phyloP scores from a whole-genome alignment of 2,797 vertebrate species.

The Triplophysa bombifrons region DNA sequence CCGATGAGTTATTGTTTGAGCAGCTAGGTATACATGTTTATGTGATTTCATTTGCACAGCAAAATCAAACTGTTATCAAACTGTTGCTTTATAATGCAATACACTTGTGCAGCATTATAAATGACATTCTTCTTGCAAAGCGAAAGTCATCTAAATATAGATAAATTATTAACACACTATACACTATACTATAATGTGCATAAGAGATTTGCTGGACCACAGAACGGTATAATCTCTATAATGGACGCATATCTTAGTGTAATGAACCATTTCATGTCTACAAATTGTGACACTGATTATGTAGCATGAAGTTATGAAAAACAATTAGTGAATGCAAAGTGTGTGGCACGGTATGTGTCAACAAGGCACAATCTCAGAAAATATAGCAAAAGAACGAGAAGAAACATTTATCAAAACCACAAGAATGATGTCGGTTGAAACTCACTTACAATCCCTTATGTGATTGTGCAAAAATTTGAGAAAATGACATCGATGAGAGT shows the following conservation, averaged over 20 bases:
- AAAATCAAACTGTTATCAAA: not conserved
- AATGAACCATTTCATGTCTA: not conserved
- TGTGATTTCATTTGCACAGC: not conserved
- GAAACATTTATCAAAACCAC: not conserved
- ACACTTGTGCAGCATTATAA: not conserved
- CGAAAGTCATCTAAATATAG: too few species aligned
- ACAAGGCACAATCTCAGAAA: not conserved
- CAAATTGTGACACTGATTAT: not conserved
- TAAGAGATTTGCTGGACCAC: not conserved
- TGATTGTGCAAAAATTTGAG: not conserved
- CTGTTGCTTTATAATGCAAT: not conserved
- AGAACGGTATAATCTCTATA: not conserved
- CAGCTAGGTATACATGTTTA: not conserved
- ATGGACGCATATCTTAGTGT: conserved; percentile 6
- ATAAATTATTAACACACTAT: too few species aligned
- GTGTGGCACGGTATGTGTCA: not conserved
- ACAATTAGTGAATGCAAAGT: not conserved
- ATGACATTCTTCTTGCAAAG: not conserved
- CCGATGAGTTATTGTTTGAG: not conserved
- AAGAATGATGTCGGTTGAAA: not conserved
- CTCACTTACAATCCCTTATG: not conserved
- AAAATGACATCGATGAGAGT: not conserved
- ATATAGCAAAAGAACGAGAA: not conserved
- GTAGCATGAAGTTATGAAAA: not conserved
- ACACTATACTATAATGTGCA: too few species aligned